A percentile compares a stretch with the other conserved stretches of the same genome.
Conservation (phyloP, 1,140 invertebrate genomes). For the Philopotamus ludificatus region DNA sequence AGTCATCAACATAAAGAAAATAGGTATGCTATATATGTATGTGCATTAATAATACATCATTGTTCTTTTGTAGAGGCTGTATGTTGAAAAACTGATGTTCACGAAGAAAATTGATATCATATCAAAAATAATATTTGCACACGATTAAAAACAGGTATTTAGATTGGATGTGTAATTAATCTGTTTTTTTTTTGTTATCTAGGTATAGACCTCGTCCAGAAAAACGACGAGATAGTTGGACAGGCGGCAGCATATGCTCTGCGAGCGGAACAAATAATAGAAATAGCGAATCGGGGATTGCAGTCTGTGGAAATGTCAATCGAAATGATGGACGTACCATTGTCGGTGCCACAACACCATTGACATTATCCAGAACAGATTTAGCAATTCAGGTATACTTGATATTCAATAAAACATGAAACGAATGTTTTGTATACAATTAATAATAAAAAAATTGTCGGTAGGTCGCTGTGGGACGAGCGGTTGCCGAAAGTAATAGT, state of each 20-base stretch:
- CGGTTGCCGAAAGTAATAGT: slow-evolving; percentile 44
- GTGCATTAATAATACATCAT: too few species aligned
- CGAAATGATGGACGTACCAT: slow-evolving; percentile 26
- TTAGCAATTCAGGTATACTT: slow-evolving; percentile 51
- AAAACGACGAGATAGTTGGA: slow-evolving; percentile 58
- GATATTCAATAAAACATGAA: too few species aligned
- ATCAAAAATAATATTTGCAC: too few species aligned
- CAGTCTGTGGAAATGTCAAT: slow-evolving; percentile 35
- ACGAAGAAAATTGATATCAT: too few species aligned
- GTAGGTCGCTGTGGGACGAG: slow-evolving; percentile 52
- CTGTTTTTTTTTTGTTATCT: not conserved
- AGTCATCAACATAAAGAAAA: slow-evolving; percentile 55
- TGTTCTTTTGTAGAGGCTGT: too few species aligned
- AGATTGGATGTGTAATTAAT: not conserved
- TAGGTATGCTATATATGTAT: slow-evolving; percentile 43
- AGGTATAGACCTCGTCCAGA: slow-evolving; percentile 56
- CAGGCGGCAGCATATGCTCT: slow-evolving; percentile 39
- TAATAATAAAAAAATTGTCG: too few species aligned
- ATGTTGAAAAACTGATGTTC: too few species aligned
- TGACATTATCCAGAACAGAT: slow-evolving; percentile 48
- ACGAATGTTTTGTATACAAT: too few species aligned
- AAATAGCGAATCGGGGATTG: slow-evolving; percentile 25
- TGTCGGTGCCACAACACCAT: slow-evolving; percentile 31
- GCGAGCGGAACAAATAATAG: slow-evolving; percentile 38
- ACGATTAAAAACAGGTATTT: too few species aligned